A percentile compares a stretch with the other conserved stretches of the same genome.
These are phyloP conservation scores for Dromaius novaehollandiae DNA, from an alignment of 2,113 vertebrate genomes.

Conservation along the genomic window DNA sequence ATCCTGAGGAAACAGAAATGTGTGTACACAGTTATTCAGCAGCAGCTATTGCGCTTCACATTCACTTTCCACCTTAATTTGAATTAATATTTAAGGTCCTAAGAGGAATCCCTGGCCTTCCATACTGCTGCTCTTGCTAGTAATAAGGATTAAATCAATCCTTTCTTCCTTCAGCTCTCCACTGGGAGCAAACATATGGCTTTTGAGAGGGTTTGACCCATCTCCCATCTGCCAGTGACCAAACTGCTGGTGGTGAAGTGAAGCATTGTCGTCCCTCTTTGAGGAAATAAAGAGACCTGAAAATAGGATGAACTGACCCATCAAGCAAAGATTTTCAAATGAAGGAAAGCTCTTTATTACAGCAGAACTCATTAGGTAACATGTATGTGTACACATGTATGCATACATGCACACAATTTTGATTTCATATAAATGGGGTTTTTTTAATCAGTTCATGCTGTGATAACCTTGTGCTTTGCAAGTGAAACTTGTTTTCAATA, in stretches of 20 bases:
- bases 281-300: background rate
- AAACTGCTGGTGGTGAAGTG: background rate
- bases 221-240: slow-evolving; percentile 54
- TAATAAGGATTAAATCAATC: slow-evolving; percentile 56
- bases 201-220: slow-evolving; percentile 40
- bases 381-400: background rate
- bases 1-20: background rate
- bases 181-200: slow-evolving; percentile 37
- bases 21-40: background rate
- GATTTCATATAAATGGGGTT: background rate
- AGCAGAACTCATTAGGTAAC: background rate
- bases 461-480: background rate
- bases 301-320: background rate
- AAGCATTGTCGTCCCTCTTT: background rate
- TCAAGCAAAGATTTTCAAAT: background rate
- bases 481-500: background rate
- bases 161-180: slow-evolving; percentile 32
- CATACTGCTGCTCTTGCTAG: background rate
- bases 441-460: background rate
- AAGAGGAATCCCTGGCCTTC: slow-evolving; percentile 20
- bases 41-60: background rate
- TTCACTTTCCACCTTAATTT: slow-evolving; percentile 29
- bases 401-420: background rate
- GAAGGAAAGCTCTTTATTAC: background rate
- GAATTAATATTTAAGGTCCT: slow-evolving; percentile 44